Evolutionary conservation across 2,888 invertebrate species (phyloP).

Genomic region (Ennomos fuscantarius): DNA sequence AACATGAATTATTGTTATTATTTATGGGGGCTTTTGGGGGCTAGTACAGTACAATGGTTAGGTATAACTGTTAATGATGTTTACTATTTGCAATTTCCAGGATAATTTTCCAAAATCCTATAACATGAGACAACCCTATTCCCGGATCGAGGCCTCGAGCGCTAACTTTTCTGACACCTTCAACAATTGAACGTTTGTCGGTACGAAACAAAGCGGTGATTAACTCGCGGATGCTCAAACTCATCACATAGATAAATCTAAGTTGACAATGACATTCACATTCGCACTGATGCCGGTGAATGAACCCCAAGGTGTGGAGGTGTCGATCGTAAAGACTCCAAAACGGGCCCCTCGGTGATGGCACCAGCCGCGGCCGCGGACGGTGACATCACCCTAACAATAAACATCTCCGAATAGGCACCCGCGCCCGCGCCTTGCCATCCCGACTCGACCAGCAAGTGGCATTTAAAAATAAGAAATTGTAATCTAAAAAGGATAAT

Average conservation of each 20-base stretch:
- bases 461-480: constrained; percentile 70
- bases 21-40: too few relatives aligned
- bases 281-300: constrained; percentile 65
- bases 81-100: too few relatives aligned
- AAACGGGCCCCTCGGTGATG: constrained; percentile 74
- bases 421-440: constrained; percentile 35
- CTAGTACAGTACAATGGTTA: too few relatives aligned
- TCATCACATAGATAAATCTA: constrained; percentile 60
- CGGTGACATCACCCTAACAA: constrained; percentile 76
- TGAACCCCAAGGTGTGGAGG: constrained; percentile 80
- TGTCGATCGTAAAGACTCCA: constrained; percentile 79
- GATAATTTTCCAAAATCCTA: not conserved
- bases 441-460: constrained; percentile 49
- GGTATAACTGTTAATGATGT: too few relatives aligned
- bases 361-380: constrained; percentile 48
- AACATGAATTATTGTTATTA: too few relatives aligned
- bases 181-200: constrained; percentile 11
- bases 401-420: constrained; percentile 64
- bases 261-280: constrained; percentile 69
- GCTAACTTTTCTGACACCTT: constrained; percentile 9
- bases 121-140: constrained; percentile 5
- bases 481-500: constrained; percentile 66
- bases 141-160: not conserved
- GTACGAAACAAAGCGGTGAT: constrained; percentile 38
- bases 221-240: constrained; percentile 48